A percentile compares a stretch with the other conserved stretches of the same genome.
Conservation (phyloP, 2,113 vertebrate species). For the Dunckerocampus dactyliophorus region DNA sequence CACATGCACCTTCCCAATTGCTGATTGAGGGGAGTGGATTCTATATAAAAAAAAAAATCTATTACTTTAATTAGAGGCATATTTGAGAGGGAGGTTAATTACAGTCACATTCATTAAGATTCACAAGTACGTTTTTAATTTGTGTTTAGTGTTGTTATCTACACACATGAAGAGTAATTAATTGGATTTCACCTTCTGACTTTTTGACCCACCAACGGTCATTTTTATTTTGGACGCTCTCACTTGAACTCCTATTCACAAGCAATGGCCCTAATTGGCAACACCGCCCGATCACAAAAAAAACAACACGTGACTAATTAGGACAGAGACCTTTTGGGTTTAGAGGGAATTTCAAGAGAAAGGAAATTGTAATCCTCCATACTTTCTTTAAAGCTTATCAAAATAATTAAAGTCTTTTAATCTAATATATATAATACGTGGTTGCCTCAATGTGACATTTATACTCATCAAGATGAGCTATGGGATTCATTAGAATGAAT, state of each 20-base stretch:
- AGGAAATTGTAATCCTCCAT: constrained; percentile 38
- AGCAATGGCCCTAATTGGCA: constrained; percentile 59
- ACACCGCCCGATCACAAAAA: constrained; percentile 39
- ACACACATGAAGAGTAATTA: constrained; percentile 41
- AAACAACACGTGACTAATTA: constrained; percentile 49
- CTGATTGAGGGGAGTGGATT: constrained; percentile 22
- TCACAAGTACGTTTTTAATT: constrained; percentile 35
- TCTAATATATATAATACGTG: constrained; percentile 25
- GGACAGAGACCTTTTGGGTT: constrained; percentile 31
- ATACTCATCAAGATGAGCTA: constrained; percentile 18
- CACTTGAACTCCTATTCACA: constrained; percentile 37
- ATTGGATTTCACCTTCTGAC: constrained; percentile 56
- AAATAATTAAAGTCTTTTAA: constrained; percentile 28
- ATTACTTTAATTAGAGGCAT: constrained; percentile 56
- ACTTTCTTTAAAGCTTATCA: constrained; percentile 27
- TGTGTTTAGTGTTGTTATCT: constrained; percentile 41
- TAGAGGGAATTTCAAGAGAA: constrained; percentile 20
- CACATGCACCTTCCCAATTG: constrained; percentile 7
- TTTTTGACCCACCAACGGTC: constrained; percentile 47
- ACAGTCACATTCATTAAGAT: constrained; percentile 57
- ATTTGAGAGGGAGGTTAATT: constrained; percentile 51
- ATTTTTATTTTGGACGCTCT: constrained; percentile 46
- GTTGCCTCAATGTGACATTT: constrained; percentile 33
- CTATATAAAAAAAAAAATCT: constrained; percentile 23
- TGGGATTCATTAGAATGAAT: constrained; percentile 28